phyloP scores from a whole-genome alignment of 2,113 vertebrate genomes.

The Salminus brasiliensis region DNA sequence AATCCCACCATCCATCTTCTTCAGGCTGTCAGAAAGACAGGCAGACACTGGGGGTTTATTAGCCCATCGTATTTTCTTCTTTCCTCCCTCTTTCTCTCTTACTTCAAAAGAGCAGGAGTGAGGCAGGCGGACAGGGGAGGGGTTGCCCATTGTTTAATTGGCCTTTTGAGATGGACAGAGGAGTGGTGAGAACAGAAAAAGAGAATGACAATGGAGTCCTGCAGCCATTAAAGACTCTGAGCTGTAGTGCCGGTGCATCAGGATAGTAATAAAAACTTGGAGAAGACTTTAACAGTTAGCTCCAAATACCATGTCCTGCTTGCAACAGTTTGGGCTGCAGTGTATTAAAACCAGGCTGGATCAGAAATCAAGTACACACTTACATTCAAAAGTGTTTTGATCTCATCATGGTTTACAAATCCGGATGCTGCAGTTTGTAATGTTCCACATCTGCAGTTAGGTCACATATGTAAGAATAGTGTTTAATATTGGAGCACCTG shows the following conservation, averaged over 20 bases:
- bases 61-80: constrained; percentile 55
- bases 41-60: constrained; percentile 69
- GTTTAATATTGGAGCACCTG: no score
- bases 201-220: constrained; percentile 79
- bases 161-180: constrained; percentile 85
- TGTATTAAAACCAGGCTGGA: neutral
- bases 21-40: constrained; percentile 48
- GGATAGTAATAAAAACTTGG: constrained; percentile 34
- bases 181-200: constrained; percentile 80
- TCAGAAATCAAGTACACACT: neutral
- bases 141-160: constrained; percentile 86
- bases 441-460: no score
- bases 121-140: constrained; percentile 72
- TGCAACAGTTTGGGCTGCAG: neutral
- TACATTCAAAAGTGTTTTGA: neutral
- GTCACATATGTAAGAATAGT: no score
- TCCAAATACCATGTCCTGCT: neutral
- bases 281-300: neutral
- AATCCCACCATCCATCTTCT: constrained; percentile 54
- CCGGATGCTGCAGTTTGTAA: no score
- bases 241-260: constrained; percentile 48
- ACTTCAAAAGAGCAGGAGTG: constrained; percentile 83
- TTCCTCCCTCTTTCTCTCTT: constrained; percentile 63
- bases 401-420: no score
- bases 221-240: constrained; percentile 56